A percentile compares a stretch with the other conserved stretches of the same genome.
phyloP scores from a whole-genome alignment of 2,888 invertebrate genomes.

The Apotomis capreana region DNA sequence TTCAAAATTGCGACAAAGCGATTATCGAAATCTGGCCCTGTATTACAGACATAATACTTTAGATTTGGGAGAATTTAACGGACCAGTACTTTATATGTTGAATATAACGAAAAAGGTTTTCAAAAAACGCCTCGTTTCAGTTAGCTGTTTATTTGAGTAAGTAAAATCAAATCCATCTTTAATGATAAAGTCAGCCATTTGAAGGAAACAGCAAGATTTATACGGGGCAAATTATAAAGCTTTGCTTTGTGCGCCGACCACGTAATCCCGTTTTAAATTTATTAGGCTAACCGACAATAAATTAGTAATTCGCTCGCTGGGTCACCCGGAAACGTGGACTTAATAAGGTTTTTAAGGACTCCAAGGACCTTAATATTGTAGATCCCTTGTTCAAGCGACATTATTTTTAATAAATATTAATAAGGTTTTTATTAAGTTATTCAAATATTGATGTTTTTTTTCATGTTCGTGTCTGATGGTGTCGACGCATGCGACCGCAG shows the following conservation, averaged over 20 bases:
- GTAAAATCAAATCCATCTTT: constrained; percentile 45
- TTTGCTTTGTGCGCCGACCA: constrained; percentile 74
- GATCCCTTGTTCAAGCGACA: constrained; percentile 36
- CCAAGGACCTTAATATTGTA: constrained; percentile 52
- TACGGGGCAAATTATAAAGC: constrained; percentile 78
- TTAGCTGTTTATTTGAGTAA: constrained; percentile 18
- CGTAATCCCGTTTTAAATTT: constrained; percentile 81
- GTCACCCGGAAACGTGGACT: constrained; percentile 75
- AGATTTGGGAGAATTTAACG: no score
- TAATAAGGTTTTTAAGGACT: constrained; percentile 69
- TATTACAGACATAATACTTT: no score
- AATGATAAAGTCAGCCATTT: constrained; percentile 61
- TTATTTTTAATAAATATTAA: constrained; percentile 37
- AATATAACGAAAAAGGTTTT: not conserved
- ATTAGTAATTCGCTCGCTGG: constrained; percentile 76
- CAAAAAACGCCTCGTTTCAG: constrained; percentile 1
- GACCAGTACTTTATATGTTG: not conserved
- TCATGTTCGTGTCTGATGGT: constrained; percentile 57
- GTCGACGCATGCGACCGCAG: constrained; percentile 57
- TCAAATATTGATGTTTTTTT: constrained; percentile 48
- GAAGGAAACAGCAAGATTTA: constrained; percentile 71
- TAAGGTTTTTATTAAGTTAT: constrained; percentile 22
- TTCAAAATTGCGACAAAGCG: no score
- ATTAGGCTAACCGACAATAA: constrained; percentile 79
- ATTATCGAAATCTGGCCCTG: no score